A percentile compares a stretch with the other conserved stretches of the same genome.
phyloP scores from a whole-genome alignment of 2,113 vertebrate genomes.

The Notothenia coriiceps region DNA sequence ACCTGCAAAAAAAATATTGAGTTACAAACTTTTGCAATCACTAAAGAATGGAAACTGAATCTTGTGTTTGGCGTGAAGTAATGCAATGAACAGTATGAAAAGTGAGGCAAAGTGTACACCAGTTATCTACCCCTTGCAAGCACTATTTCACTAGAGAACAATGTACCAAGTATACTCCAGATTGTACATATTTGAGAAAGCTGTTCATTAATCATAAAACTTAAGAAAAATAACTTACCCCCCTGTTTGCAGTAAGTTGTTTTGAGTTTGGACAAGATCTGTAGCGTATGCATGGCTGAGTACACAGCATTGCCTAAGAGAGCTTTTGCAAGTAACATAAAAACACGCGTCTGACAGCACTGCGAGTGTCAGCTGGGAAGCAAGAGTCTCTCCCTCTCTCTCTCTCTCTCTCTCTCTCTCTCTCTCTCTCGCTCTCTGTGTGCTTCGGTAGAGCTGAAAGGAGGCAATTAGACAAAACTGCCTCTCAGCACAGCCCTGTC shows the following conservation, averaged over 20 bases:
- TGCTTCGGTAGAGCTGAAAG: conserved; percentile 66
- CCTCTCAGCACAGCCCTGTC: conserved; percentile 64
- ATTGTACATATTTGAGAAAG: conserved; percentile 6
- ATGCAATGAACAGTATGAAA: conserved; percentile 15
- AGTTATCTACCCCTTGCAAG: background rate
- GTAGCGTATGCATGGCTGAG: conserved; percentile 78
- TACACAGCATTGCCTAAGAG: conserved; percentile 78
- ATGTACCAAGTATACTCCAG: background rate
- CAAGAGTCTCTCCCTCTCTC: conserved; percentile 3
- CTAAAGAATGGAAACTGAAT: background rate
- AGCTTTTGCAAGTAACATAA: conserved; percentile 67
- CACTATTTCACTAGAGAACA: conserved; percentile 4
- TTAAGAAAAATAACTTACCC: conserved; percentile 72
- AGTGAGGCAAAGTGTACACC: conserved; percentile 8
- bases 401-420: conserved; percentile 11
- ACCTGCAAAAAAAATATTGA: conserved; percentile 84
- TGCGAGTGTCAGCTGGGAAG: conserved; percentile 54
- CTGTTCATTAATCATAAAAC: conserved; percentile 15
- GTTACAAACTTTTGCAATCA: background rate
- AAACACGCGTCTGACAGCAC: conserved; percentile 60
- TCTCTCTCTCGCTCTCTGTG: conserved; percentile 19
- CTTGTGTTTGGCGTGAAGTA: background rate
- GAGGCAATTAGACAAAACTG: conserved; percentile 73
- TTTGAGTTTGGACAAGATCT: conserved; percentile 73
- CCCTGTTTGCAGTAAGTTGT: conserved; percentile 62